A percentile compares a stretch with the other conserved stretches of the same genome.
Conservation (phyloP, 2,113 vertebrate genomes). For the Boulengeromyrus knoepffleri region DNA sequence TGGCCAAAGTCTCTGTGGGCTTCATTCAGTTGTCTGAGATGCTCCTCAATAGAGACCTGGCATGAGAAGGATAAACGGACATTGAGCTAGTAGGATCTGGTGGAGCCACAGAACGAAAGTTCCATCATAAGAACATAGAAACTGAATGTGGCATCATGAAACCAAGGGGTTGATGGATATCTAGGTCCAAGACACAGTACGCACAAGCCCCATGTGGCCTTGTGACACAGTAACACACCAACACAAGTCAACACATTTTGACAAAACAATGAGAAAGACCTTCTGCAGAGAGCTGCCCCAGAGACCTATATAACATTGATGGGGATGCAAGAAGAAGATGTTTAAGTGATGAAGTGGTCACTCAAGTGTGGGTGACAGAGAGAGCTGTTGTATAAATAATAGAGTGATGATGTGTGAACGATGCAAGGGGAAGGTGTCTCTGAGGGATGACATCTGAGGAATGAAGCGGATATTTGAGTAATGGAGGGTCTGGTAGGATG, state of each 20-base stretch:
- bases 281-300: neutral
- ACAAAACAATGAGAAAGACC: neutral
- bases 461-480: slow-evolving; percentile 8
- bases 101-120: neutral
- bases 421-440: neutral
- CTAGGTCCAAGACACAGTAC: neutral
- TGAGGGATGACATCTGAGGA: slow-evolving; percentile 7
- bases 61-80: slow-evolving; percentile 32
- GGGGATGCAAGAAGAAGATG: neutral
- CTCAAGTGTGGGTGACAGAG: neutral
- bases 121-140: neutral
- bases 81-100: neutral
- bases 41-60: slow-evolving; percentile 81
- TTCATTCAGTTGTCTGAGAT: slow-evolving; percentile 84
- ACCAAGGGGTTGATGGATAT: neutral
- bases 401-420: neutral
- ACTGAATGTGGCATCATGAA: neutral
- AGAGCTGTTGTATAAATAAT: neutral
- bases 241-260: neutral
- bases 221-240: neutral
- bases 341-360: slow-evolving; percentile 8
- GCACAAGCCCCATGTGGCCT: neutral
- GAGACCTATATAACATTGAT: neutral
- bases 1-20: slow-evolving; percentile 83
- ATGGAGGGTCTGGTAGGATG: slow-evolving; percentile 9